These are phyloP conservation scores for Oplegnathus fasciatus DNA, from an alignment of 2,113 vertebrate genomes.

Conservation along the genomic window DNA sequence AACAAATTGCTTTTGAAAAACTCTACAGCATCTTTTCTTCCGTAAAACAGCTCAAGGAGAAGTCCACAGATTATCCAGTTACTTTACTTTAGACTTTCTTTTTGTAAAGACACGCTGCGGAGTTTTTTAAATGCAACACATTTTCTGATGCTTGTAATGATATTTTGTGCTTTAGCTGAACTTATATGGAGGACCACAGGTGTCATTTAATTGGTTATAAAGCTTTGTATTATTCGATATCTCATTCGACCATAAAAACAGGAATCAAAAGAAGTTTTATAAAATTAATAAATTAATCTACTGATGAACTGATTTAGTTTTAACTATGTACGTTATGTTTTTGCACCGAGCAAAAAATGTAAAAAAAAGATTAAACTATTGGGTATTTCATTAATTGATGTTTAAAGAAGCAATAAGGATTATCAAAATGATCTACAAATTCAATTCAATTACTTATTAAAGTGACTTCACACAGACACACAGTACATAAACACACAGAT, in stretches of 20 bases:
- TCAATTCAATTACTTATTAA: too few species aligned
- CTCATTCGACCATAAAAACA: neutral
- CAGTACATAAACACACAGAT: too few species aligned
- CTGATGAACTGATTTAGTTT: neutral
- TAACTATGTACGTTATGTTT: neutral
- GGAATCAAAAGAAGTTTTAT: neutral
- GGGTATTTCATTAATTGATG: neutral
- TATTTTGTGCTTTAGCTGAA: neutral
- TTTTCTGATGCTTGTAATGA: neutral
- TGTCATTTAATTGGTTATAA: neutral
- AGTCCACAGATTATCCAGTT: neutral
- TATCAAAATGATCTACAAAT: neutral
- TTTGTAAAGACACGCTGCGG: neutral
- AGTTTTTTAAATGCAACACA: neutral
- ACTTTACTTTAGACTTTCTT: too few species aligned
- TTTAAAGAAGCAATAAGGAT: neutral
- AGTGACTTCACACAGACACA: neutral
- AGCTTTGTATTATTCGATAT: neutral
- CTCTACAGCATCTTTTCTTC: neutral
- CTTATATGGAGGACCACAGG: neutral
- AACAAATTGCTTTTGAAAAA: neutral
- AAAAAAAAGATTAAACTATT: too few species aligned
- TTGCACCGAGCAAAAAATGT: too few species aligned
- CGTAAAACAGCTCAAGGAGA: neutral
- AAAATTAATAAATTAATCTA: neutral